phyloP scores from a whole-genome alignment of 2,888 invertebrate species.

The Eilema caniola region DNA sequence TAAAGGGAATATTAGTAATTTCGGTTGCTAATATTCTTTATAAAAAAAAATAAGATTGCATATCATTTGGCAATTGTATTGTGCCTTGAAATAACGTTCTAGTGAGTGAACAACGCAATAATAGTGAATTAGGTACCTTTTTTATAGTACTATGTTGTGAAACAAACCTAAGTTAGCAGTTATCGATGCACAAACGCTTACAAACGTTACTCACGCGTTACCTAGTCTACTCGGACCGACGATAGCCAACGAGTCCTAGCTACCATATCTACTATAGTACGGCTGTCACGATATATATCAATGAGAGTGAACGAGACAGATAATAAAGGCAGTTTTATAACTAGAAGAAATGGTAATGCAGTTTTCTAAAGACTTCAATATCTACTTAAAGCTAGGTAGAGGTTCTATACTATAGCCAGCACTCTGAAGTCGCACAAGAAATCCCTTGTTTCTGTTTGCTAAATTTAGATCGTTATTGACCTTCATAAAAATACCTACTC shows the following conservation, averaged over 20 bases:
- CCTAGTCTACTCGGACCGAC: not conserved
- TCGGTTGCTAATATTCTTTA: no score
- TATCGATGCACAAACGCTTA: not conserved
- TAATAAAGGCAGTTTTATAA: not conserved
- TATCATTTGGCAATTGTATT: not conserved
- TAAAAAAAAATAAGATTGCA: no score
- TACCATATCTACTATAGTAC: no score
- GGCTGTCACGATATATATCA: no score
- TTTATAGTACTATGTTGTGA: not conserved
- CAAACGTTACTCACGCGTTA: not conserved
- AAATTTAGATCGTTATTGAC: not conserved
- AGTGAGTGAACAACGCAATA: not conserved
- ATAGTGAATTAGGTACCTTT: not conserved
- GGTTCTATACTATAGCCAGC: not conserved
- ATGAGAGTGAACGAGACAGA: no score
- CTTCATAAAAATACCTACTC: not conserved
- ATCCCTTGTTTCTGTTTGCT: no score
- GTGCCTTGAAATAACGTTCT: not conserved
- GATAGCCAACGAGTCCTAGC: no score
- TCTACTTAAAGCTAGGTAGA: no score
- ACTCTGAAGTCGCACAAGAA: no score
- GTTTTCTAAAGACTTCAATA: not conserved
- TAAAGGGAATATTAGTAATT: no score
- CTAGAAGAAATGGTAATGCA: not conserved
- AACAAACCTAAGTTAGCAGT: not conserved